Evolutionary conservation across 2,888 invertebrate species (phyloP), one percentile per base, ranked within the genome.

Genomic region (Ypsolopha scabrella): DNA sequence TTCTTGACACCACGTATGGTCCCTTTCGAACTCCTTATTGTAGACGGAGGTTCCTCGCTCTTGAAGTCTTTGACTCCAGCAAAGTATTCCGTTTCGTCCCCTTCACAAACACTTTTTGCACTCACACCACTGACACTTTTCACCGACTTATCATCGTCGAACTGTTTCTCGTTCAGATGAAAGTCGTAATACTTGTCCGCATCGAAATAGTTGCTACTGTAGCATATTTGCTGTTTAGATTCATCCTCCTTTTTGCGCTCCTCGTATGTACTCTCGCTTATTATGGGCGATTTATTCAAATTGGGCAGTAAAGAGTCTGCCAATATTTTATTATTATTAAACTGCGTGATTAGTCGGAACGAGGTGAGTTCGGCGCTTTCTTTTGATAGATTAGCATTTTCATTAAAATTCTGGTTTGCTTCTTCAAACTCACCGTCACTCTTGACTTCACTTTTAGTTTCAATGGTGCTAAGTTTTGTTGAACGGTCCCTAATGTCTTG

Each of bases 1-100:
- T 98, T 97, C 85, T 95, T 96, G 57, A 97, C 95, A 55, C 97
- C 97, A 47, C 97, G 91, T 60, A 98, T 94, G 9, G 97, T 97
- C 48, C 97, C 97, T 72, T 94, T 95, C 51, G 94, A 92, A 83
- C 97, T 97, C 59, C 93, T 89, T 68, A 98, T 97, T 52, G 95
- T 94, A 51, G 93, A 91, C 41, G 92, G 90, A 54, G 88, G 87
- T 43, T 89, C 89, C 61, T 89, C 89, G 53, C 68, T 83, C 55
- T 90, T 89, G 58, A 90, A 88, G 80, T 94, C 94, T 85, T 91
- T 92, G 60, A 91, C 91, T 8, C 95, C 94, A 8, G 94, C 95
- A 68, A 95, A 95, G 59, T 89, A 91, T 70, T 92, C 92, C 60
- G 92, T 89, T 61, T 89, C 88, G 33, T 75, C 65, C 35, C 76